Conservation (phyloP, 2,888 invertebrate genomes). For the Tachina lurida region DNA sequence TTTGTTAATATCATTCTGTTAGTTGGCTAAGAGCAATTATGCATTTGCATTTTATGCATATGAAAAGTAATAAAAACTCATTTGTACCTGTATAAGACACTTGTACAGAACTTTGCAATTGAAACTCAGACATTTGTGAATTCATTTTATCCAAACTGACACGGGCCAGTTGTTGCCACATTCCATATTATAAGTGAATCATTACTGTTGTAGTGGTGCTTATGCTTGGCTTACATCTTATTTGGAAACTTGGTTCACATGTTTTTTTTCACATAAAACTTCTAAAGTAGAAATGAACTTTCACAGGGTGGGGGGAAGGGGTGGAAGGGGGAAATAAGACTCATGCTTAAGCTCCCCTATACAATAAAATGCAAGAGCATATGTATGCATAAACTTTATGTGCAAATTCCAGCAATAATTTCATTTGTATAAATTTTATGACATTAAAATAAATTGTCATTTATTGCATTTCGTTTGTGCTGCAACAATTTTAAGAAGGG, state of each 20-base stretch:
- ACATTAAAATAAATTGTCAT: conserved; percentile 8
- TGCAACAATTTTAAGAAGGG: not conserved
- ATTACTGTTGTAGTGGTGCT: not conserved
- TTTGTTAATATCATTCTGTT: not conserved
- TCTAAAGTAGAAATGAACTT: no score
- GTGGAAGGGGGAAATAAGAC: no score
- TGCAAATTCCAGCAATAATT: conserved; percentile 7
- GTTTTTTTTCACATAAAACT: no score
- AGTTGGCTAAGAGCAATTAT: not conserved
- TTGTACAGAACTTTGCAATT: conserved; percentile 34
- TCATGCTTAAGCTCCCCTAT: not conserved
- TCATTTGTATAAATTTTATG: conserved; percentile 9
- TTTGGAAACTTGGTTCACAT: no score
- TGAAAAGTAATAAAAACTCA: not conserved
- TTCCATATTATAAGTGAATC: not conserved
- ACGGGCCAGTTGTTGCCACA: conserved; percentile 19
- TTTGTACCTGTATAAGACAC: conserved; percentile 38
- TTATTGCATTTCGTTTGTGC: not conserved
- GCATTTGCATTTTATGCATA: not conserved
- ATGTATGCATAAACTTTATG: not conserved
- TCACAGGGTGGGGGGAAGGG: no score
- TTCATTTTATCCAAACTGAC: conserved; percentile 6
- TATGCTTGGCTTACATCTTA: not conserved
- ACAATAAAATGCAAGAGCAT: not conserved
- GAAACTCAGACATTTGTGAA: conserved; percentile 45